Base-by-base conservation (phyloP, 2,888 invertebrate species). In the Pilophorus perplexus region DNA sequence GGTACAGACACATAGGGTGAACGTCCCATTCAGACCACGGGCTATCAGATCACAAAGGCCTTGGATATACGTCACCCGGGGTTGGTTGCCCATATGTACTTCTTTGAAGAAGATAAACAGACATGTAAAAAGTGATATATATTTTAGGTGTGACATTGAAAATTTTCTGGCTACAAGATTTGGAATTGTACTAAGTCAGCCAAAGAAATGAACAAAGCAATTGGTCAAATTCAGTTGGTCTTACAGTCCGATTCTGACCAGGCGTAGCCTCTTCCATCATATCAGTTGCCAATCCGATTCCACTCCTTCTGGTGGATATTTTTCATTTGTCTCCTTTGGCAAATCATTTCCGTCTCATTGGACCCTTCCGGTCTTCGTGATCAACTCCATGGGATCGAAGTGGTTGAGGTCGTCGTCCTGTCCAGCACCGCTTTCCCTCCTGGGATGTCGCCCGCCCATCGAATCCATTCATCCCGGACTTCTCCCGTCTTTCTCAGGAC, bases 71-170 rank as follows among this genome's bases (percentile, higher is more conserved):
- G 62, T 46, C 62, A 44, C 28, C 46, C 62, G 48, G 20, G 62
- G 62, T 46, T 62, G 62, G 46, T 62, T 44, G 62, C 62, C 46
- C 62, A 28, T 28, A 27, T 33, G 59, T 33, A 42, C 62, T 62
- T 62, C 62, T 62, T 62, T 62, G 62, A 62, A 62, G 62, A 62
- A 62, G 62, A 40, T 28, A 59, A 46, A 62, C 62, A 62, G 48
- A 62, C 62, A 62, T 62, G 62, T 62, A 62, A 62, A 52, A 60
- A 62, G 23, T 33, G 62, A 62, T 46, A 62, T 62, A 46, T 62
- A 44, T 22, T 46, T 59, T 25, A 42, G 23, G n/a, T 12, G 33
- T 33, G 6, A 12, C 12, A 8, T 8, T 8, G 33, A 33, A 33
- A 8, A 33, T 33, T 33, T 33, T 33, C 12, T 33, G 33, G 33